Evolutionary conservation across 2,888 invertebrate genomes (phyloP), one percentile per base, ranked within the genome.

Genomic region (Cheilosia impressa): DNA sequence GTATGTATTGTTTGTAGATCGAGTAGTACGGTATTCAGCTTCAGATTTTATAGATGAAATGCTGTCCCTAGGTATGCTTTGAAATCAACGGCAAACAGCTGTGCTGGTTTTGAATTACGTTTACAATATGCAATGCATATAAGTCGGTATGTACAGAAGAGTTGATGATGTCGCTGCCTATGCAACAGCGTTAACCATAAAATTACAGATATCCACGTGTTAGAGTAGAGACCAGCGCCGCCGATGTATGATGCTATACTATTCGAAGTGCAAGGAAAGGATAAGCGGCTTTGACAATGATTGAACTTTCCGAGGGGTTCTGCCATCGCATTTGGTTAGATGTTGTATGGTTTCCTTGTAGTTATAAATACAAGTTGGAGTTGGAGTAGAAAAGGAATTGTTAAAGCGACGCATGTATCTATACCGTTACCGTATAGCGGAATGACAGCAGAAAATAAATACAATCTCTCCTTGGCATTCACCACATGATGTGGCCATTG

Each of bases 271-370:
- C 34, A 69, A 77, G 68, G 68, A 38, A 77, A 62, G 62, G 77
- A 77, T 77, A 53, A 77, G 52, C 62, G 53, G 77, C 60, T 77
- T 77, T 77, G 45, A 69, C 53, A 69, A 62, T 62, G 69, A 69
- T 72, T 62, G 62, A 62, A 31, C 72, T 34, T 22, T 62, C 27
- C 53, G 19, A 72, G 24, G 4, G 41, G 22, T 60, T 27, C 22
- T 60, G 4, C 4, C 50, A 53, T 52, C 41, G 52, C 60, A 43
- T 52, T 43, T 72, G 43, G 15, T 50, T 45, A 38, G 38, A 4
- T 13, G 60, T 76, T 69, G 60, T 69, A 62, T 69, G 77, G 69
- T 38, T 53, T 62, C 69, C 13, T 24, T 53, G 53, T 27, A 55
- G 45, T 9, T 31, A 5, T 24, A 53, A 62, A 45, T 60, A 58